Percentiles rank a stretch among this genome's conserved stretches.
Evolutionary conservation across 2,888 invertebrate genomes (phyloP).

Genomic region (Plemyria rubiginata): DNA sequence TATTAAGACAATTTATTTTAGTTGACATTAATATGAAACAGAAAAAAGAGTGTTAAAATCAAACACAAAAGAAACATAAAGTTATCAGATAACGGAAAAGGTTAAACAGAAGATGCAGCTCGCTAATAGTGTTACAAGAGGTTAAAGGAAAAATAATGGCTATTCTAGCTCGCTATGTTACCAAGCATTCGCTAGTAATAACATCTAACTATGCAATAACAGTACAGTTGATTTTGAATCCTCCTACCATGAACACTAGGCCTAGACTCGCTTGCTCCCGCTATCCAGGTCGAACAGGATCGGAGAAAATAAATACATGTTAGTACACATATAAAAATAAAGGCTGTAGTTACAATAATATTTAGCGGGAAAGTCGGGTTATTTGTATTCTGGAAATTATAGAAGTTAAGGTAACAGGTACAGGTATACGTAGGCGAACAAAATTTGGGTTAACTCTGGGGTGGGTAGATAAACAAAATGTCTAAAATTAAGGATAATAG

Average conservation of each 20-base stretch:
- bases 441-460: no score
- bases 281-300: conserved; percentile 74
- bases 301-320: conserved; percentile 75
- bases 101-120: conserved; percentile 25
- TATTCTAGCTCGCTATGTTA: conserved; percentile 31
- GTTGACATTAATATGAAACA: conserved; percentile 1
- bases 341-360: conserved; percentile 18
- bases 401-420: conserved; percentile 2
- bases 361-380: conserved; percentile 23
- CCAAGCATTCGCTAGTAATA: conserved; percentile 28
- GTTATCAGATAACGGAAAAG: conserved; percentile 9
- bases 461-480: not conserved
- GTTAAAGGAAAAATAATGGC: conserved; percentile 18
- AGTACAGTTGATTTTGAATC: conserved; percentile 63
- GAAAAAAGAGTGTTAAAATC: conserved; percentile 9
- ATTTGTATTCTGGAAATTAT: not conserved
- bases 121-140: conserved; percentile 23
- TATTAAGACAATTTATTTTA: not conserved
- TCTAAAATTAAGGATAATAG: not conserved
- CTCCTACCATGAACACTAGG: conserved; percentile 81
- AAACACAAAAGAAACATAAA: conserved; percentile 25
- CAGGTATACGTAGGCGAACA: not conserved
- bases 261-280: conserved; percentile 81
- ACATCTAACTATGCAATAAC: conserved; percentile 43
- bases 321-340: conserved; percentile 56